phyloP scores from a whole-genome alignment of 2,113 vertebrate genomes.

The Leucopsar rothschildi region DNA sequence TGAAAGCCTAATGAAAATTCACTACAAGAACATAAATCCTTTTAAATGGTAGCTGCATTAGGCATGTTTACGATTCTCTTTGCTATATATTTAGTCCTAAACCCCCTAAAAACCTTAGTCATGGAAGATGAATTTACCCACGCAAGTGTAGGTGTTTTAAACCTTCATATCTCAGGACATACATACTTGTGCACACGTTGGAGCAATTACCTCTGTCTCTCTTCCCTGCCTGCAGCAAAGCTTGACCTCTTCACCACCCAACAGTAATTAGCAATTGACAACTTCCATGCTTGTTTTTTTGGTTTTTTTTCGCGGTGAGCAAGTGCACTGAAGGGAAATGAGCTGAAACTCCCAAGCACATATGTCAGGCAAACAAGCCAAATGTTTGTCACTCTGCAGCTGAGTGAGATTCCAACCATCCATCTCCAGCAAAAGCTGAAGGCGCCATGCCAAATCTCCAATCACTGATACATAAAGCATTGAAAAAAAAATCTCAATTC shows the following conservation, averaged over 20 bases:
- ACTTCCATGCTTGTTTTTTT: not conserved
- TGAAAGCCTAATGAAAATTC: not conserved
- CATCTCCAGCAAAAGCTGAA: not conserved
- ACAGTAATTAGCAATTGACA: not conserved
- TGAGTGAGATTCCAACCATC: not conserved
- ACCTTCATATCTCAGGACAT: not conserved
- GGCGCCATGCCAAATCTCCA: not conserved
- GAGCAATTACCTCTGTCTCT: not conserved
- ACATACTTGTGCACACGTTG: not conserved
- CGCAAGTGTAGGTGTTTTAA: not conserved
- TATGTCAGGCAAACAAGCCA: slow-evolving; percentile 1
- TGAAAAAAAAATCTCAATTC: not conserved
- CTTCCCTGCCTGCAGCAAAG: not conserved
- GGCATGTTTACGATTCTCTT: not conserved
- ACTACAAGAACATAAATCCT: not conserved
- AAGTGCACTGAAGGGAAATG: not conserved
- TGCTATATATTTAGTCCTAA: not conserved
- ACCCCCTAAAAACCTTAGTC: not conserved
- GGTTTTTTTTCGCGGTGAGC: not conserved
- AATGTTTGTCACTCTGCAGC: not conserved
- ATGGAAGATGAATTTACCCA: not conserved
- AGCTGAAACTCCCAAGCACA: not conserved
- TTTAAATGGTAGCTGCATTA: not conserved
- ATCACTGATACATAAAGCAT: not conserved
- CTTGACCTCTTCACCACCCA: not conserved